Evolutionary conservation across 2,113 vertebrate genomes (phyloP).

Genomic region (Vimba vimba): DNA sequence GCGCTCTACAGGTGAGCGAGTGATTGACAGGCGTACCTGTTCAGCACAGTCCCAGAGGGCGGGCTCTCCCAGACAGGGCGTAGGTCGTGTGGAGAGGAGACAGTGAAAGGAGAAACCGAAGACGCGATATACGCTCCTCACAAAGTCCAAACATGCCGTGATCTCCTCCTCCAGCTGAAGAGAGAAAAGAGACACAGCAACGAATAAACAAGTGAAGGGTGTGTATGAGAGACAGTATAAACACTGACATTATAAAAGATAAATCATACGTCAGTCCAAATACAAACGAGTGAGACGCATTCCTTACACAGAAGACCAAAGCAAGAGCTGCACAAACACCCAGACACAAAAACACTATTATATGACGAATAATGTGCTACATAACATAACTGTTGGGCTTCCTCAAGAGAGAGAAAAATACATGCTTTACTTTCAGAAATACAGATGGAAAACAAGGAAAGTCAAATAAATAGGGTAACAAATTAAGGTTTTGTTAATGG

Average conservation of each 20-base stretch:
- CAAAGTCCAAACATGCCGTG: slow-evolving; percentile 85
- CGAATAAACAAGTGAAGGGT: background rate
- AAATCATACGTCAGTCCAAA: background rate
- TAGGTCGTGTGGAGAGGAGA: slow-evolving; percentile 85
- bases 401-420: background rate
- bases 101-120: slow-evolving; percentile 90
- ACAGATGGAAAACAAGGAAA: background rate
- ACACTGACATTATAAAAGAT: background rate
- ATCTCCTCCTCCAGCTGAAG: slow-evolving; percentile 87
- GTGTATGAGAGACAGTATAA: slow-evolving; percentile 30
- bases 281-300: background rate
- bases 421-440: background rate
- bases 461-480: background rate
- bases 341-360: background rate
- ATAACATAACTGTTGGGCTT: background rate
- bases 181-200: background rate
- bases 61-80: slow-evolving; percentile 83
- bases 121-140: slow-evolving; percentile 81
- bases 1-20: too few relatives aligned
- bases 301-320: slow-evolving; percentile 3
- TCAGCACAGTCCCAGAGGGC: slow-evolving; percentile 87
- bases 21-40: slow-evolving; percentile 72
- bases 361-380: background rate
- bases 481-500: background rate
- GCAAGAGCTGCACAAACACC: background rate